Conservation (phyloP, 2,113 vertebrate species). For the Rhinogobius similis region DNA sequence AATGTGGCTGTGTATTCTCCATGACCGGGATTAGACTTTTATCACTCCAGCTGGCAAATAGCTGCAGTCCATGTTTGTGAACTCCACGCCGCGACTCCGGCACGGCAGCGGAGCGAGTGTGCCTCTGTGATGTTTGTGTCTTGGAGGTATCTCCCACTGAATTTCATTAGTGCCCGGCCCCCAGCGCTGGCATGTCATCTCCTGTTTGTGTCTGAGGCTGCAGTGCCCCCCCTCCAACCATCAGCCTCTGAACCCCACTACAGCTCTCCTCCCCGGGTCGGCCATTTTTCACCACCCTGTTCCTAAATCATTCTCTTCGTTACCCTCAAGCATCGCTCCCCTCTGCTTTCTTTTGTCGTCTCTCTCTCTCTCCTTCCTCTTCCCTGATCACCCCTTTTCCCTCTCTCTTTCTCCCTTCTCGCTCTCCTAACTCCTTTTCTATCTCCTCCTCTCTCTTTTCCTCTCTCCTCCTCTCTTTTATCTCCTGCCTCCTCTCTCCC, state of each 20-base stretch:
- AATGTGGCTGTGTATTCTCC: constrained; percentile 34
- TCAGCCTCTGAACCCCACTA: constrained; percentile 47
- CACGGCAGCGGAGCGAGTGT: constrained; percentile 15
- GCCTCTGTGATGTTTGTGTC: constrained; percentile 68
- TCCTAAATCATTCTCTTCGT: constrained; percentile 63
- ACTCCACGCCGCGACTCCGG: constrained; percentile 52
- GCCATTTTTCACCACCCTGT: constrained; percentile 59
- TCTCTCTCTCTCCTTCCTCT: not conserved
- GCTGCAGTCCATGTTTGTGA: constrained; percentile 69
- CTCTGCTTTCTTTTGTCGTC: not conserved
- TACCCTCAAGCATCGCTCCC: constrained; percentile 42
- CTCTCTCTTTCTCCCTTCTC: not conserved
- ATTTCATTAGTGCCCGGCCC: constrained; percentile 68
- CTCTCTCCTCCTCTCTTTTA: not conserved
- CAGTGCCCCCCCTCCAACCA: constrained; percentile 33
- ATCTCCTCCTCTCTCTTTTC: not conserved
- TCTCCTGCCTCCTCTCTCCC: not conserved
- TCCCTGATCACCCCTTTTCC: not conserved
- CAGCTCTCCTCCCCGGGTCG: constrained; percentile 53
- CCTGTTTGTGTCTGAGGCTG: constrained; percentile 68
- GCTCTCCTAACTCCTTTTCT: no score
- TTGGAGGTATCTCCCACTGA: constrained; percentile 63
- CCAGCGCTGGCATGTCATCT: constrained; percentile 71
- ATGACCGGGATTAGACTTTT: constrained; percentile 53
- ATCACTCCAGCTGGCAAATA: constrained; percentile 70